Evolutionary conservation across 35 echinoderm and acorn worm species (phyloP).

Genomic region (Patiria miniata): DNA sequence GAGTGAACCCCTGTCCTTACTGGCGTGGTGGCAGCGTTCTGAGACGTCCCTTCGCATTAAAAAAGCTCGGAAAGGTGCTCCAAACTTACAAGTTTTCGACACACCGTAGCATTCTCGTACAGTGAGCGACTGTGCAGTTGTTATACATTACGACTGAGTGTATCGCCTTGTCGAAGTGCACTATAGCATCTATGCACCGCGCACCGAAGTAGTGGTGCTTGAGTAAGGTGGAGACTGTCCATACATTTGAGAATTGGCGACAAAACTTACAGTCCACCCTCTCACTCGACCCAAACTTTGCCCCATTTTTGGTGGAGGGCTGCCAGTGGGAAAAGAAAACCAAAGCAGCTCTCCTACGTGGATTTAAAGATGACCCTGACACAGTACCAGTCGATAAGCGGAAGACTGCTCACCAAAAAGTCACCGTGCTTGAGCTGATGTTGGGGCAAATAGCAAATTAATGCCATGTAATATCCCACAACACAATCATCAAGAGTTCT

Average conservation of each 20-base stretch:
- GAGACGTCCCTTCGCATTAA: too few species aligned
- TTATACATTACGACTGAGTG: too few species aligned
- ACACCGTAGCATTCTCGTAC: too few species aligned
- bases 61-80: too few species aligned
- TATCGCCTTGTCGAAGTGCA: too few species aligned
- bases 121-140: too few species aligned
- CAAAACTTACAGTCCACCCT: slow-evolving; percentile 49
- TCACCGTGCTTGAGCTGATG: slow-evolving; percentile 45
- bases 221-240: slow-evolving; percentile 49
- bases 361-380: slow-evolving; percentile 34
- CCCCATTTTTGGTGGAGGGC: slow-evolving; percentile 44
- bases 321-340: slow-evolving; percentile 49
- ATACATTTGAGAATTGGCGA: slow-evolving; percentile 53
- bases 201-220: slow-evolving; percentile 55
- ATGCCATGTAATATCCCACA: slow-evolving; percentile 43
- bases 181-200: not conserved
- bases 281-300: slow-evolving; percentile 62
- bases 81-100: too few species aligned
- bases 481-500: slow-evolving; percentile 38
- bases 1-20: too few species aligned
- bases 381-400: not conserved
- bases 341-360: slow-evolving; percentile 37
- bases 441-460: slow-evolving; percentile 63
- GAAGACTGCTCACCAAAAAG: slow-evolving; percentile 54
- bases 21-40: too few species aligned